Evolutionary conservation across 2,888 invertebrate genomes (phyloP).

Genomic region (Stenodema calcarata): DNA sequence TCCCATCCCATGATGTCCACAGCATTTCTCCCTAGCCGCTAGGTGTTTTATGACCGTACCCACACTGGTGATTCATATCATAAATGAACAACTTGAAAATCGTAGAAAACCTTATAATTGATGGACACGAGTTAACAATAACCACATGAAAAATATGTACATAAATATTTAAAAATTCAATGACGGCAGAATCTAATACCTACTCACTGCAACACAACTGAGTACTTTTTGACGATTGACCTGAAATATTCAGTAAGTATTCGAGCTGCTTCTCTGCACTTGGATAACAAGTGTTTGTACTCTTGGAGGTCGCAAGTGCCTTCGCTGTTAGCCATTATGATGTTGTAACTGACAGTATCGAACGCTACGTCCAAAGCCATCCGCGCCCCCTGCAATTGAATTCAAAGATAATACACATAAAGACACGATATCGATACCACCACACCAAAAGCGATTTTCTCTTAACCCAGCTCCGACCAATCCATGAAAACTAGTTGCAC

Average conservation of each 20-base stretch:
- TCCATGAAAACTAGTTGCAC: no score
- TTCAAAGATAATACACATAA: conserved; percentile 14
- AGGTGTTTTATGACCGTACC: no score
- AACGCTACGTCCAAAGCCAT: conserved; percentile 78
- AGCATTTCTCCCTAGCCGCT: no score
- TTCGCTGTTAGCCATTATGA: conserved; percentile 72
- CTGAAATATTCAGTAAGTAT: conserved; percentile 78
- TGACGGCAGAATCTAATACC: background rate
- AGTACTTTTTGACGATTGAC: conserved; percentile 69
- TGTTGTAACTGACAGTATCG: conserved; percentile 69
- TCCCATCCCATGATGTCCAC: no score
- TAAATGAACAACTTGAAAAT: no score
- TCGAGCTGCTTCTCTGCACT: conserved; percentile 72
- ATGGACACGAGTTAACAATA: background rate
- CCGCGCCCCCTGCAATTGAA: conserved; percentile 62
- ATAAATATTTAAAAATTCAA: background rate
- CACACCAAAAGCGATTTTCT: no score
- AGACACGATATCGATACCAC: background rate
- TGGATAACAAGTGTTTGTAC: conserved; percentile 71
- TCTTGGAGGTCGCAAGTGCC: conserved; percentile 73
- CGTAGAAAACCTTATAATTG: background rate
- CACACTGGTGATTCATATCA: no score
- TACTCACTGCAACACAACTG: conserved; percentile 11
- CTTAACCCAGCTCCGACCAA: no score
- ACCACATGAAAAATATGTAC: background rate